These are phyloP conservation scores for Tautogolabrus adspersus DNA, from an alignment of 2,113 vertebrate species.

Conservation along the genomic window DNA sequence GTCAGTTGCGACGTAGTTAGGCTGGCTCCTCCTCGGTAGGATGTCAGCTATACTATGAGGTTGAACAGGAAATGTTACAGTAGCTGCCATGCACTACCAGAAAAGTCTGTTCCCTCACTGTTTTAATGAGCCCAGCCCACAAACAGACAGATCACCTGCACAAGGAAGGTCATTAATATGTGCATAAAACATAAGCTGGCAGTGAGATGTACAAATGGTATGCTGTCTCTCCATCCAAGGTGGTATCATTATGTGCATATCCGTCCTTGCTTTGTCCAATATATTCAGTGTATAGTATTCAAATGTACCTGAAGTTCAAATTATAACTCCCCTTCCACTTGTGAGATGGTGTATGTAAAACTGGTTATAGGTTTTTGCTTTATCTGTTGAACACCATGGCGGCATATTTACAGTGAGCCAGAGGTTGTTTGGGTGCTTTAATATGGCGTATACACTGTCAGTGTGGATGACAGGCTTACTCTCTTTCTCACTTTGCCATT, in stretches of 20 bases:
- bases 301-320: conserved; percentile 29
- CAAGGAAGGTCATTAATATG: conserved; percentile 62
- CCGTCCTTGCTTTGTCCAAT: conserved; percentile 1
- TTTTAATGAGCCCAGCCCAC: conserved; percentile 70
- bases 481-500: not conserved
- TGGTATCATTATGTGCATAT: conserved; percentile 67
- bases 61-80: conserved; percentile 15
- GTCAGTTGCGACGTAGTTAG: conserved; percentile 28
- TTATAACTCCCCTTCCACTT: conserved; percentile 19
- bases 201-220: conserved; percentile 54
- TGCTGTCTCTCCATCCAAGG: conserved; percentile 48
- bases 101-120: conserved; percentile 26
- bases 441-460: not conserved
- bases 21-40: conserved; percentile 25
- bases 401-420: conserved; percentile 7
- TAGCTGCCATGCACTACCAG: conserved; percentile 42
- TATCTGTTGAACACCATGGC: conserved; percentile 22
- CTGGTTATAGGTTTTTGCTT: conserved; percentile 9
- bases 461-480: not conserved
- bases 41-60: conserved; percentile 46
- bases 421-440: conserved; percentile 16
- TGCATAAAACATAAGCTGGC: conserved; percentile 69
- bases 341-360: conserved; percentile 15
- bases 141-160: conserved; percentile 60
- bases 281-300: conserved; percentile 44